Evolutionary conservation across 2,113 vertebrate genomes (phyloP), one percentile per base, ranked within the genome.

Genomic region (Chloropsis hardwickii): DNA sequence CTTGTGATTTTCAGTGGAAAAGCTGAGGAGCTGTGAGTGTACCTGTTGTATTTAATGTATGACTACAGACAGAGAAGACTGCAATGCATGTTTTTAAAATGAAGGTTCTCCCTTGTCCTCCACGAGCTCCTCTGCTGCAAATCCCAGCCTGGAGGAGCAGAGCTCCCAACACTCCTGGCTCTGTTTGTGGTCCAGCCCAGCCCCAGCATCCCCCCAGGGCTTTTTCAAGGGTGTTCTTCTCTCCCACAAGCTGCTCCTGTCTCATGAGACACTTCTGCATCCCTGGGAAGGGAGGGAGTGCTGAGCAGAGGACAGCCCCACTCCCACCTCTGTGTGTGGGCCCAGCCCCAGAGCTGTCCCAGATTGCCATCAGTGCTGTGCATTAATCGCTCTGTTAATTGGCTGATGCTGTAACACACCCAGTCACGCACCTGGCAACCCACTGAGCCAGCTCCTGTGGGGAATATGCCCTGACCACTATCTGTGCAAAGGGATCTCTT

Each of bases 11-110:
- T 2, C 4, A 48, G 48, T 21, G 44, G 47, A 16, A 42, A 62
- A 84, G 48, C 58, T 48, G 86, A 72, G 86, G 15, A 65, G 85
- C 20, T 85, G 28, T 22, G 60, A 42, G 9, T 18, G 4, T 3
- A 3, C 0, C 0, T 9, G 13, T 5, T 4, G 1, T 18, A 4
- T 28, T 40, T 40, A 9, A 61, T 2, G 1, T 5, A 6, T 0
- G 6, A 31, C 6, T 22, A 6, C 16, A 50, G 14, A 18, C 13
- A 42, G 39, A 4, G 28, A 29, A 33, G 57, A 21, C 12, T 16
- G 14, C 23, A 47, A 2, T 35, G 31, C 2, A 0, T 6, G 2
- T 12, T 3, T 14, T 64, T 27, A 15, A 27, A 45, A 9, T 2
- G 1, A n/a, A 61, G 29, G 4, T 8, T 44, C 84, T n/a, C 5